Base-by-base conservation (phyloP, 2,797 vertebrate species). In the Lepilemur septentrionalis region DNA sequence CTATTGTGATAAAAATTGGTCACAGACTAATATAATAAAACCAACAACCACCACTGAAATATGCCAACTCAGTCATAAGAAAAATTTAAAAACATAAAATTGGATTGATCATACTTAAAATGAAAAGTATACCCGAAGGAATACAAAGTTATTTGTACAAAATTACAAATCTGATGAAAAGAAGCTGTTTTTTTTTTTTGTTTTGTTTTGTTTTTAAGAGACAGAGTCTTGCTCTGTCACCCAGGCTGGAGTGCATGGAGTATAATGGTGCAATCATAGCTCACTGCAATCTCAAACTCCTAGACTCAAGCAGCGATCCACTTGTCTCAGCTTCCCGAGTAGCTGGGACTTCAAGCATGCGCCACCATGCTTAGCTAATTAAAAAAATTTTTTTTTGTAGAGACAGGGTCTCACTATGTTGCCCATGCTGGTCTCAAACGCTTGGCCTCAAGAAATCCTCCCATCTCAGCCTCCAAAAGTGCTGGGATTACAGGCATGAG, bases 121-220 rank as follows among this genome's bases (percentile, higher is more conserved):
- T 78, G 93, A 79, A 83, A 69, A 69, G 11, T 46, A 35, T 48
- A 91, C 32, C 70, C 84, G 41, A 95, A 95, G 79, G 38, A 96
- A 92, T n/a, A 78, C 20, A 32, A 83, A 89, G n/a, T 81, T 92
- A 72, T 48, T 43, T 88, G 35, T 50, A 65, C 13, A 89, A 5
- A 70, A 89, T 65, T 61, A 87, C 15, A 91, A 55, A 83, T 85
- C n/a, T 89, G 32, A 70, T 81, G 7, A 86, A 46, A 70, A 85
- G 7, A 86, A 67, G n/a, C 22, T 30, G 4, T 9, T 84, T 90
- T 89, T 81, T 73, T 32, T 65, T 63, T 32, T 28, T 61, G n/a
- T n/a, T n/a, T n/a, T n/a, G n/a, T 63, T 65, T 65, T 17, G 3
- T n/a, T 8, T 8, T n/a, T 7, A 65, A n/a, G 32, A n/a, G 63